Conservation (phyloP, 2,113 vertebrate genomes). For the Passer montanus region DNA sequence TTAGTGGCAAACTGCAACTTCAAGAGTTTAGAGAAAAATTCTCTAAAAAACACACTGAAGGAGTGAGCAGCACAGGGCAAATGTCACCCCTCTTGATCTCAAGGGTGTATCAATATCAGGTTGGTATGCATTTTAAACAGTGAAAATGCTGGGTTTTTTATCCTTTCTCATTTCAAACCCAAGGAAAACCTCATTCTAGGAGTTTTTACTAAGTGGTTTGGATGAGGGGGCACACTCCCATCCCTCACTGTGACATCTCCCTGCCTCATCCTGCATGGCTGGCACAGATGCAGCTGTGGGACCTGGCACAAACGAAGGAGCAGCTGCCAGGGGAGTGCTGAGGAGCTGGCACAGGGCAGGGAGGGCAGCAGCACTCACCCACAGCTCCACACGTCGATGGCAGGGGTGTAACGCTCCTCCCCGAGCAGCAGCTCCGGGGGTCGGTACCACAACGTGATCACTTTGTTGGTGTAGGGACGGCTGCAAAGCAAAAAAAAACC, state of each 20-base stretch:
- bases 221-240: not conserved
- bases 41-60: not conserved
- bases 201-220: not conserved
- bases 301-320: fast-evolving
- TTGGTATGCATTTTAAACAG: not conserved
- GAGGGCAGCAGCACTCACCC: constrained; percentile 80
- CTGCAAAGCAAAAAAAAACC: constrained; percentile 65
- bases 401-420: constrained; percentile 96
- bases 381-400: constrained; percentile 99
- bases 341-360: not conserved
- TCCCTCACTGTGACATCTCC: not conserved
- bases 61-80: not conserved
- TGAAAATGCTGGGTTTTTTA: not conserved
- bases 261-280: fast-evolving
- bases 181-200: not conserved
- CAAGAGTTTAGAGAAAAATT: not conserved
- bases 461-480: constrained; percentile 98
- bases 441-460: constrained; percentile 98
- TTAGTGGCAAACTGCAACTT: not conserved
- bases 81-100: not conserved
- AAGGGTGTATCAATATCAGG: not conserved
- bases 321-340: too few species aligned
- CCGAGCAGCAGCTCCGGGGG: constrained; percentile 95
- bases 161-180: not conserved
- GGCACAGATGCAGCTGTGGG: not conserved